Conservation (phyloP, 2,888 invertebrate species). For the Phengaris arion region DNA sequence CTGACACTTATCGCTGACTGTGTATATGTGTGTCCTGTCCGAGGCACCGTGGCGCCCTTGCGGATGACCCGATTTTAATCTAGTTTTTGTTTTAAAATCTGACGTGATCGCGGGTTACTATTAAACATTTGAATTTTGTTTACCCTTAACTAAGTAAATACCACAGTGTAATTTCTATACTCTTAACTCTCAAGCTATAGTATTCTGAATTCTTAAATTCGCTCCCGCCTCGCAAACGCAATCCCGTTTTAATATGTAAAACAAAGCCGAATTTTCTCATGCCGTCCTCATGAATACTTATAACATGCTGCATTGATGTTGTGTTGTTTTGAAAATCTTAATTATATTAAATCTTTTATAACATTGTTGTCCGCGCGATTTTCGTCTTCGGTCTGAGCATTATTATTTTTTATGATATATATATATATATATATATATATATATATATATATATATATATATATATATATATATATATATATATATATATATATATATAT, state of each 20-base stretch:
- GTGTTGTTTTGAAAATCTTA: conserved; percentile 19
- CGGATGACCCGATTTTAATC: too few relatives aligned
- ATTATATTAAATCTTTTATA: conserved; percentile 8
- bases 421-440: too few relatives aligned
- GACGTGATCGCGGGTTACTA: too few relatives aligned
- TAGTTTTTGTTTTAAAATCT: too few relatives aligned
- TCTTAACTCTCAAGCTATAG: not conserved
- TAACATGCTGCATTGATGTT: not conserved
- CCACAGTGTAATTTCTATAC: not conserved
- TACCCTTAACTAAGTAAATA: too few relatives aligned
- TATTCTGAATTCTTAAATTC: conserved; percentile 13
- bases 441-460: too few relatives aligned
- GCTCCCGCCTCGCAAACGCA: not conserved
- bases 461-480: too few relatives aligned
- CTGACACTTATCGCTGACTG: too few relatives aligned
- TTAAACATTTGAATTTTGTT: too few relatives aligned
- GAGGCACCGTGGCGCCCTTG: too few relatives aligned
- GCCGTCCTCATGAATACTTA: conserved; percentile 7
- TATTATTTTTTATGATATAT: not conserved
- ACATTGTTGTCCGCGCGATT: not conserved
- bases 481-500: too few relatives aligned
- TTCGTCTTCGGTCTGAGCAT: not conserved
- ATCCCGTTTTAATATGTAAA: conserved; percentile 6
- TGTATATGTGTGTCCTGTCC: too few relatives aligned
- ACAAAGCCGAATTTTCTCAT: not conserved